Evolutionary conservation across 1,140 invertebrate genomes (phyloP), one percentile per base, ranked within the genome.

Genomic region (Drosophila arizonae): DNA sequence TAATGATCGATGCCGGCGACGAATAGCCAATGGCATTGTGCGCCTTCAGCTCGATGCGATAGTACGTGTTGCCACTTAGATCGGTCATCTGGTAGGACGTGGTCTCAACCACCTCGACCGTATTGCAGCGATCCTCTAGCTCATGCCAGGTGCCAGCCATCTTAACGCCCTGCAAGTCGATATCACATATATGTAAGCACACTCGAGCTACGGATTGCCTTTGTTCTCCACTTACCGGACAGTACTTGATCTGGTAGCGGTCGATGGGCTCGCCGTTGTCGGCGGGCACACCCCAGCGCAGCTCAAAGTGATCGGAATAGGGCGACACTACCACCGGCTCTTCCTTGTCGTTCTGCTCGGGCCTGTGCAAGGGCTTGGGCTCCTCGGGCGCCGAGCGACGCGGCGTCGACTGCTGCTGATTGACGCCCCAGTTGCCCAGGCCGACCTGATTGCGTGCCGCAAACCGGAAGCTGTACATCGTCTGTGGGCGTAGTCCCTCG

Each of bases 261-360:
- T 97, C 95, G 80, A 98, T 98, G 3, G 95, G 95, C 92, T 97
- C 96, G 3, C 97, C 97, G 92, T 98, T 98, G 87, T 98, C 95
- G 11, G 95, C 94, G 0, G 97, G 96, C 39, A 95, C 94, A 62
- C 94, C 94, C 97, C 97, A 98, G 79, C 94, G 93, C 2, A 97
- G 82, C 87, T 97, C 95, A 90, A 95, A 97, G 79, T 94, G 94
- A 92, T 96, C 94, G 28, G 94, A 94, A 91, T 94, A 97, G 33
- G 94, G 75, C 9, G 91, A 92, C 0, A 90, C 80, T 1, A 92
- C 80, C 6, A 92, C 87, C 4, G 90, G 90, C 46, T 92, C 90
- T 68, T 92, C 91, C 33, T 81, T 77, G 21, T 92, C 90, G 11
- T 91, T 82, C 62, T 91, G 81, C 1, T 79, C 86, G 48, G 90